Conservation (phyloP, 2,888 invertebrate species). For the Camptogramma bilineatum region DNA sequence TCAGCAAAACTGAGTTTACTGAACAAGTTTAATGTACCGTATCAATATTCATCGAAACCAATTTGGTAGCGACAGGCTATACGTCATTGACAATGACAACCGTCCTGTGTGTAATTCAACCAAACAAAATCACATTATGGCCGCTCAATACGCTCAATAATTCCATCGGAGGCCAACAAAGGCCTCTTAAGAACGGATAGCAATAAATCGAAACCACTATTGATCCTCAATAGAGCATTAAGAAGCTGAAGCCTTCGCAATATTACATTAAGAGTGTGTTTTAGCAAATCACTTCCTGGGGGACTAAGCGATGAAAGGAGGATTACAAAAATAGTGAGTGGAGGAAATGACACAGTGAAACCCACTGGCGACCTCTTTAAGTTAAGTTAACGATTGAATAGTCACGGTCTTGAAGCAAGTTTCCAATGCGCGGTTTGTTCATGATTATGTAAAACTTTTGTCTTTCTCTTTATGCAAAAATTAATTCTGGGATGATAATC, state of each 20-base stretch:
- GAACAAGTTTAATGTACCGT: conserved; percentile 31
- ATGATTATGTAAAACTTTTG: neutral
- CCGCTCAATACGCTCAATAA: conserved; percentile 68
- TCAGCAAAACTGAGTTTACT: conserved; percentile 14
- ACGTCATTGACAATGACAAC: conserved; percentile 44
- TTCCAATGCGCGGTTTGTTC: neutral
- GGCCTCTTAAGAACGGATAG: conserved; percentile 72
- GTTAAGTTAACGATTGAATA: conserved; percentile 82
- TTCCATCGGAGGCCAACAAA: conserved; percentile 74
- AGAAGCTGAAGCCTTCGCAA: conserved; percentile 77
- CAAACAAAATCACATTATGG: conserved; percentile 62
- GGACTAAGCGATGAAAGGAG: conserved; percentile 64
- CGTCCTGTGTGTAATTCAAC: conserved; percentile 54
- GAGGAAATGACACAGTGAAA: conserved; percentile 80
- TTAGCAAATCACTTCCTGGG: conserved; percentile 83
- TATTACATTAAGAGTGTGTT: conserved; percentile 81
- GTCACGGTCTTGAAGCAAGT: conserved; percentile 56
- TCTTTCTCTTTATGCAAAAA: neutral
- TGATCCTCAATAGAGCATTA: conserved; percentile 80
- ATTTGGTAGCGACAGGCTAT: conserved; percentile 39
- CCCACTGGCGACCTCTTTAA: conserved; percentile 63
- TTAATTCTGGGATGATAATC: neutral
- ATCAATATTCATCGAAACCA: conserved; percentile 39
- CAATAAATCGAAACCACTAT: conserved; percentile 78
- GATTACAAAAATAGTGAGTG: conserved; percentile 76